Percentiles rank a stretch among this genome's conserved stretches.
phyloP scores from a whole-genome alignment of 1,140 invertebrate species.

The Pinna nobilis region DNA sequence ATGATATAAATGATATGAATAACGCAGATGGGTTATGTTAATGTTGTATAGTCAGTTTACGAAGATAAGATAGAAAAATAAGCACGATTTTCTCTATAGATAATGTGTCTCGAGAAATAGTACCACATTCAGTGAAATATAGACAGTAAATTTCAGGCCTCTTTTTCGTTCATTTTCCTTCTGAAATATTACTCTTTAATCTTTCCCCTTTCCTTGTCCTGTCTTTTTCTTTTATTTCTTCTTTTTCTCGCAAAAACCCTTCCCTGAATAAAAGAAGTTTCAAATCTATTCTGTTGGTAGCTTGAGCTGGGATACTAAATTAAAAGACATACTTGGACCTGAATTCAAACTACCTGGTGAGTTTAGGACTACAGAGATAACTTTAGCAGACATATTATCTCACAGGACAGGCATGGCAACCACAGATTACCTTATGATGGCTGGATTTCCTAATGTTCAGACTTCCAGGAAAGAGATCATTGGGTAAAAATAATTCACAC shows the following conservation, averaged over 20 bases:
- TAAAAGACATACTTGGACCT: slow-evolving; percentile 1
- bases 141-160: no score
- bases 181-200: neutral
- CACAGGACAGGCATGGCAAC: neutral
- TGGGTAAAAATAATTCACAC: neutral
- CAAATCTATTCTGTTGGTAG: no score
- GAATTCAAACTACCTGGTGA: neutral
- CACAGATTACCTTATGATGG: neutral
- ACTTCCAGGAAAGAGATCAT: neutral
- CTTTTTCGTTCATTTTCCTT: no score
- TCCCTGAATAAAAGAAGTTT: no score
- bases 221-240: neutral
- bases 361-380: neutral
- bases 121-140: no score
- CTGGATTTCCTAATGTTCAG: neutral
- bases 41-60: no score
- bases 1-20: no score
- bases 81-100: no score
- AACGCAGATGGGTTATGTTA: no score
- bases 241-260: no score
- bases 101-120: no score
- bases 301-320: slow-evolving; percentile 1
- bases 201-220: neutral
- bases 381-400: neutral
- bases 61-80: no score